Conservation (phyloP, 1,140 invertebrate species). For the Eubasilissa regina region DNA sequence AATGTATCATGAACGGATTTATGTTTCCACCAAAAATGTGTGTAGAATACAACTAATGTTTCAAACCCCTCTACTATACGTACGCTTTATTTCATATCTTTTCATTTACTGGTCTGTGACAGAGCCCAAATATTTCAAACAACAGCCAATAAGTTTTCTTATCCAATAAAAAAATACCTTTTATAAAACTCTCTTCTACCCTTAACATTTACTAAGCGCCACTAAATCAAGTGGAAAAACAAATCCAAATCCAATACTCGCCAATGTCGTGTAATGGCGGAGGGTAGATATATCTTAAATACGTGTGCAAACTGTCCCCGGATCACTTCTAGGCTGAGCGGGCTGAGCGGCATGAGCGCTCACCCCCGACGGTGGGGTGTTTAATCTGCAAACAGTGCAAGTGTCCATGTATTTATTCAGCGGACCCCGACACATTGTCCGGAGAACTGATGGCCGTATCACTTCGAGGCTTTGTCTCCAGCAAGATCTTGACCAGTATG, state of each 20-base stretch:
- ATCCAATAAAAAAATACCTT: not conserved
- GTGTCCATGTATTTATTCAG: slow-evolving; percentile 28
- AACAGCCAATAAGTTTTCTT: not conserved
- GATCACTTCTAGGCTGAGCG: slow-evolving; percentile 10
- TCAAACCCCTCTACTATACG: too few relatives aligned
- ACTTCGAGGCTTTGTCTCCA: not conserved
- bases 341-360: not conserved
- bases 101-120: not conserved
- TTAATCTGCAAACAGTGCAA: slow-evolving; percentile 31
- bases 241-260: slow-evolving; percentile 47
- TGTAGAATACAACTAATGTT: too few relatives aligned
- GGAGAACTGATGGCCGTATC: slow-evolving; percentile 16
- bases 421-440: not conserved
- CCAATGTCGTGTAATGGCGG: slow-evolving; percentile 36
- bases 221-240: slow-evolving; percentile 50
- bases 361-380: not conserved
- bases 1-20: too few relatives aligned
- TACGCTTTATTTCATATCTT: too few relatives aligned
- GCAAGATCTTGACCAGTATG: slow-evolving; percentile 12
- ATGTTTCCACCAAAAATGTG: too few relatives aligned
- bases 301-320: slow-evolving; percentile 48
- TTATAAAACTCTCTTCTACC: not conserved
- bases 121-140: not conserved
- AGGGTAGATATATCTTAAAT: slow-evolving; percentile 46
- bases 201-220: slow-evolving; percentile 38